Base-by-base conservation (phyloP, 2,888 invertebrate genomes). In the Criorhina ranunculi region DNA sequence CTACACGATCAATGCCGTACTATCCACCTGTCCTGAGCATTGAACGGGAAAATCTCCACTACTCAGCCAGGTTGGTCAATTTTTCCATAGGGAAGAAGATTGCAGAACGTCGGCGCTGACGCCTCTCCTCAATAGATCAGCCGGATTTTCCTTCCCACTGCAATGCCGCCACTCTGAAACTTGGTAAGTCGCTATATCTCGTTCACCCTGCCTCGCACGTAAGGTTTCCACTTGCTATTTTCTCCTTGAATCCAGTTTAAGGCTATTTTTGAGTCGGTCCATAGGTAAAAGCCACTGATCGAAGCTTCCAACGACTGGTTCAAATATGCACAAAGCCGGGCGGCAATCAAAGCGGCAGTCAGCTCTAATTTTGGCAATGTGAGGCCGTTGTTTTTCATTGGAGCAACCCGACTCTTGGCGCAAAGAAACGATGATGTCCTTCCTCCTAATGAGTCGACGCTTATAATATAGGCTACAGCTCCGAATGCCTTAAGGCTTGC, bases 361-460 rank as follows among this genome's bases (percentile, higher is more conserved):
- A 24, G 4, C 4, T 24, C 24, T 4, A 24, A 4, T 24, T 24
- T 24, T 3, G 24, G 24, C 24, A 40, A n/a, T 11, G 57, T 57
- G 5, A 57, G 57, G 5, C 40, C 57, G 24, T 24, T 40, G 24
- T 40, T 19, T 40, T 57, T 40, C 6, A 57, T 7, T 3, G 60
- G 60, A 31, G 44, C 44, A 5, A 60, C 29, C 4, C 42, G 60
- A 60, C 15, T 44, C 44, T 60, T 60, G 19, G 53, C 29, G n/a
- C 29, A 51, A 5, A 51, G n/a, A 15, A 33, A 35, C 8, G 33
- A 15, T 7, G 35, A 33, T 15, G 15, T 35, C 15, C 1, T 15
- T 12, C 8, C 17, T 31, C 55, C 55, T 17, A 35, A 3, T 4
- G 55, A 55, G 2, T 35, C 11, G 19, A 46, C 11, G 19, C 19